Evolutionary conservation across 2,888 invertebrate species (phyloP), one percentile per base, ranked within the genome.

Genomic region (Lymantria dispar): DNA sequence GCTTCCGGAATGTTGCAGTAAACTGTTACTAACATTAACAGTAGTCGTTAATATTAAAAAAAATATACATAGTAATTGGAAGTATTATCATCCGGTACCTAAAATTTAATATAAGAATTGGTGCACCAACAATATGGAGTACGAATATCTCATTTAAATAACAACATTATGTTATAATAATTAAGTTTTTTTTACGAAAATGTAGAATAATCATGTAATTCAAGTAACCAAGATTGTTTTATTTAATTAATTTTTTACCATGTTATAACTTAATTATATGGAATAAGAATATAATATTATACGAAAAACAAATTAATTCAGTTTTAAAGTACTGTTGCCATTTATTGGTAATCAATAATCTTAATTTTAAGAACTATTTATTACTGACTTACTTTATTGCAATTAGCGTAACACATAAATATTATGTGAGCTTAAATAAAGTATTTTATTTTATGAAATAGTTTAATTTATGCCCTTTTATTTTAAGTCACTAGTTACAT

Each of bases 1-100:
- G 91, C 91, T 90, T 89, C 76, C 89, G 91, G 91, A 91, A 88
- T 91, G 91, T 91, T 90, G 82, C 80, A 84, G 80, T 86, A 80
- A 84, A 85, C 83, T 83, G 81, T 82, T 82, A 89, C 85, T 90
- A 91, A 90, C 87, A 79, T 74, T 85, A 87, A 82, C 80, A 78
- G 60, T 79, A 78, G 74, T 72, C 55, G 62, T 64, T 68, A 72
- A 61, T 66, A 56, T 57, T 58, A 39, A 57, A 60, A 60, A 46
- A 56, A 39, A 57, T 59, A 60, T 47, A 56, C 51, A 57, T 66
- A 12, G 42, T 42, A 42, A 38, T 22, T 29, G 30, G 13, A 42
- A 42, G 9, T 42, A 30, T n/a, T 42, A 12, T 60, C 44, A 57
- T 55, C 46, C 33, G 54, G 58, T 29, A 42, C 38, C 12, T 54